Evolutionary conservation across 1,140 invertebrate species (phyloP).

Genomic region (Hycleus phaleratus): DNA sequence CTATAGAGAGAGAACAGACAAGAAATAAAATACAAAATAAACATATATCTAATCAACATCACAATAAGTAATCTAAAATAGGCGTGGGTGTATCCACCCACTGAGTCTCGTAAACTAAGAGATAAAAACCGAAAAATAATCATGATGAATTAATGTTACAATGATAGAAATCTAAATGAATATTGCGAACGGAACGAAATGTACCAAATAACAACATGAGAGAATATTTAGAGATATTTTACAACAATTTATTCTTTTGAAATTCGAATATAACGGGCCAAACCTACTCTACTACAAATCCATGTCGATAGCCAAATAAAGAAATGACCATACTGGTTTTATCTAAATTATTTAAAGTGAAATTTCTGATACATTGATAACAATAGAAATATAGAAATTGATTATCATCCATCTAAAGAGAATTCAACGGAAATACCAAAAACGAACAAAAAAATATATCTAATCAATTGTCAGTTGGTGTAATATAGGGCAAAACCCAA

Average conservation of each 20-base stretch:
- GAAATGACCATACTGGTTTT: neutral
- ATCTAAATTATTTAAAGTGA: conserved; percentile 19
- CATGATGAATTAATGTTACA: conserved; percentile 19
- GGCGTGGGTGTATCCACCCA: conserved; percentile 19
- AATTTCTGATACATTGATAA: conserved; percentile 15
- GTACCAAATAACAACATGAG: no score
- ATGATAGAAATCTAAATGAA: conserved; percentile 19
- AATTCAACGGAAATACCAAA: no score
- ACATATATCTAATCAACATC: conserved; percentile 18
- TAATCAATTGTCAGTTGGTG: neutral
- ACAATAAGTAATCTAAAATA: conserved; percentile 15
- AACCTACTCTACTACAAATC: conserved; percentile 9
- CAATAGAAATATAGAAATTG: neutral
- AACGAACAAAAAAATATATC: no score
- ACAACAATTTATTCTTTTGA: no score
- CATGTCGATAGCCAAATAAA: neutral
- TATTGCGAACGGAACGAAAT: conserved; percentile 2
- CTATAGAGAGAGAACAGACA: neutral
- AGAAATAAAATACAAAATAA: conserved; percentile 15
- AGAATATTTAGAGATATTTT: no score
- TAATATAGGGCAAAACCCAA: conserved; percentile 4
- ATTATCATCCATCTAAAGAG: no score
- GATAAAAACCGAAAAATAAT: conserved; percentile 18
- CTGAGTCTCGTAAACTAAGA: conserved; percentile 12
- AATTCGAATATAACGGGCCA: conserved; percentile 10